phyloP scores from a whole-genome alignment of 1,140 invertebrate species.

The Pissodes strobi region DNA sequence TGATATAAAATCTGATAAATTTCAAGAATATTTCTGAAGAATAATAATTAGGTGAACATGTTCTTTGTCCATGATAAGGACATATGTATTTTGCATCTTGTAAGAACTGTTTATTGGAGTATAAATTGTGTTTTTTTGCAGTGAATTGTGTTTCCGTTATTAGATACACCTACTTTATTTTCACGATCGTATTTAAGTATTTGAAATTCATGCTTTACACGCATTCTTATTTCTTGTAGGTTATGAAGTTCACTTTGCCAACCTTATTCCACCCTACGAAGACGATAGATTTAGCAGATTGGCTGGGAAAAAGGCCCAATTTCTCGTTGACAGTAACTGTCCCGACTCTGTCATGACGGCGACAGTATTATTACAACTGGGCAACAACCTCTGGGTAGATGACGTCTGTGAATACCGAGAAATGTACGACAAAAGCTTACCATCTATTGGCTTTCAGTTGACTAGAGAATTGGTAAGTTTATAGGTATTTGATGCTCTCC shows the following conservation, averaged over 20 bases:
- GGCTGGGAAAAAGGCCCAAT: slow-evolving; percentile 7
- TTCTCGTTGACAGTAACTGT: slow-evolving; percentile 23
- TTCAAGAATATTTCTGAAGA: too few relatives aligned
- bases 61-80: too few relatives aligned
- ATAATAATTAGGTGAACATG: too few relatives aligned
- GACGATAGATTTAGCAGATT: slow-evolving; percentile 38
- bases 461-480: slow-evolving; percentile 37
- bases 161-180: too few relatives aligned
- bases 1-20: too few relatives aligned
- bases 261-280: slow-evolving; percentile 41
- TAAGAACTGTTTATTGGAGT: too few relatives aligned
- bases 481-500: slow-evolving; percentile 9
- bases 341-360: slow-evolving; percentile 20
- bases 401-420: slow-evolving; percentile 40
- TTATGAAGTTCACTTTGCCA: slow-evolving; percentile 42
- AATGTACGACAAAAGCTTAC: slow-evolving; percentile 29
- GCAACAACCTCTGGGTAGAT: slow-evolving; percentile 43
- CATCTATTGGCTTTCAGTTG: slow-evolving; percentile 34
- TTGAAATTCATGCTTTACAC: too few relatives aligned
- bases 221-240: too few relatives aligned
- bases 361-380: slow-evolving; percentile 41
- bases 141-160: too few relatives aligned
- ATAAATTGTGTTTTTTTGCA: too few relatives aligned
- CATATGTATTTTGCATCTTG: too few relatives aligned
- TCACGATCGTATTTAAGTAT: too few relatives aligned